These are phyloP conservation scores for Jordanella pulchra DNA, from an alignment of 2,797 vertebrate species.

Conservation along the genomic window DNA sequence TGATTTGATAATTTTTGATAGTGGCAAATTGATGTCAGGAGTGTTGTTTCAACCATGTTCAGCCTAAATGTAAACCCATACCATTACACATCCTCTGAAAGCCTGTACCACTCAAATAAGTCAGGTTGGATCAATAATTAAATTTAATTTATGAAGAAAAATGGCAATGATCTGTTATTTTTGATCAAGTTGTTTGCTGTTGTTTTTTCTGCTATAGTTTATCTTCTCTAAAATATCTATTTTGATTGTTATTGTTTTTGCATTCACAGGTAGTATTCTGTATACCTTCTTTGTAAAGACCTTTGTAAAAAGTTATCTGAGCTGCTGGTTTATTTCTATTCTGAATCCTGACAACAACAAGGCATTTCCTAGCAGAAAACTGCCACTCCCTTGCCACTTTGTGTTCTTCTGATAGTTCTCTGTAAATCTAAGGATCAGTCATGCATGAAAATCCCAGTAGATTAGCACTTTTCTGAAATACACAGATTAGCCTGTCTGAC, in stretches of 20 bases:
- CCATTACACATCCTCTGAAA: neutral
- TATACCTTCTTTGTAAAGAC: neutral
- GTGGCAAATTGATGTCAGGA: neutral
- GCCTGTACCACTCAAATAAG: neutral
- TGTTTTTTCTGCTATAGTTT: neutral
- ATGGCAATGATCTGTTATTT: neutral
- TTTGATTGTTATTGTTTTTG: neutral
- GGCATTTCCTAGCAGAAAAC: neutral
- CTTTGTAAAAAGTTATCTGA: neutral
- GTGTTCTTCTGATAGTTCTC: neutral
- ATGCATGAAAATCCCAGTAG: neutral
- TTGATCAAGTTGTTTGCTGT: neutral
- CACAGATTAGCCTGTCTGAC: neutral
- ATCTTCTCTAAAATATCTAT: neutral
- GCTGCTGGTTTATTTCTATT: neutral
- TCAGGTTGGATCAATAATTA: neutral
- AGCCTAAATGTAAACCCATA: neutral
- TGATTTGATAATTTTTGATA: neutral
- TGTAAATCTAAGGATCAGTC: neutral
- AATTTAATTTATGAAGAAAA: neutral
- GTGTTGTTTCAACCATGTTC: neutral
- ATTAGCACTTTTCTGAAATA: neutral
- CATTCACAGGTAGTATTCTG: neutral
- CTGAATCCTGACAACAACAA: neutral
- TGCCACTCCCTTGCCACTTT: neutral